Conservation (phyloP, 35 echinoderm and acorn worm species). For the Hemicentrotus pulcherrimus region DNA sequence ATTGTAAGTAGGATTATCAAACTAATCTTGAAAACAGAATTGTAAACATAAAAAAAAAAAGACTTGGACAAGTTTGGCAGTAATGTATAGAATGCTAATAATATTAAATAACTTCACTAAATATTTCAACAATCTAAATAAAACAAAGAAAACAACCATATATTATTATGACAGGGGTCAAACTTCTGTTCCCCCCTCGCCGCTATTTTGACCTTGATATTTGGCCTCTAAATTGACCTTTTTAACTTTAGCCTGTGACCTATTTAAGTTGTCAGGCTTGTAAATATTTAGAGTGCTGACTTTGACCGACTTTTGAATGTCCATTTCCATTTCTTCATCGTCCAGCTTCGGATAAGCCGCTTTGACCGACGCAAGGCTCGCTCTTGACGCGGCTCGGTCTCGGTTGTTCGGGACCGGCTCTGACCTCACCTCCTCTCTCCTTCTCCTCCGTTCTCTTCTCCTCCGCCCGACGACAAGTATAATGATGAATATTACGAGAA, state of each 20-base stretch:
- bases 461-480: conserved; percentile 54
- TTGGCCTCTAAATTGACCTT: conserved; percentile 93
- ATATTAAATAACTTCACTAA: conserved; percentile 46
- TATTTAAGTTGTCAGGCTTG: conserved; percentile 80
- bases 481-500: conserved; percentile 59
- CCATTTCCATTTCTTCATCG: conserved; percentile 79
- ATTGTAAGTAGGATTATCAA: neutral
- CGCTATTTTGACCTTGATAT: conserved; percentile 56
- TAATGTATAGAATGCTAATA: conserved; percentile 27
- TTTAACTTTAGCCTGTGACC: conserved; percentile 76
- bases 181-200: conserved; percentile 84
- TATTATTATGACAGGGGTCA: conserved; percentile 48
- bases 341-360: neutral
- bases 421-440: conserved; percentile 33
- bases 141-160: conserved; percentile 32
- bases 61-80: conserved; percentile 51
- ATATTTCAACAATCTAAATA: conserved; percentile 38
- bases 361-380: conserved; percentile 29
- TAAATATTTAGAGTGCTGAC: conserved; percentile 87
- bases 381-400: conserved; percentile 9
- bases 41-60: neutral
- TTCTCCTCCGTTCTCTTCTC: neutral
- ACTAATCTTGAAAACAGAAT: neutral
- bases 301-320: conserved; percentile 86
- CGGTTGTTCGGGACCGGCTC: conserved; percentile 57